Conservation (phyloP, 1,140 invertebrate species). For the Adelges cooleyi region DNA sequence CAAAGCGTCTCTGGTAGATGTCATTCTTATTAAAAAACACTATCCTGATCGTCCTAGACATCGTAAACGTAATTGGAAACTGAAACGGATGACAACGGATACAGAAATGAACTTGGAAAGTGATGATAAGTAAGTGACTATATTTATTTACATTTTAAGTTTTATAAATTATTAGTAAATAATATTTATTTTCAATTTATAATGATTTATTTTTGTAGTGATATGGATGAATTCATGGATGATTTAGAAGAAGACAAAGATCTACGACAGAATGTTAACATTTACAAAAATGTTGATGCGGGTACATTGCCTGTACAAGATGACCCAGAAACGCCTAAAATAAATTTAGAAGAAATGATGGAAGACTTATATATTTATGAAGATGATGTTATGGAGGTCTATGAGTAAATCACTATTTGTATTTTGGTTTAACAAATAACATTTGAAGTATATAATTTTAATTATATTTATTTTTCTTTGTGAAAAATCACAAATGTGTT, state of each 20-base stretch:
- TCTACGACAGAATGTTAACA: constrained; percentile 82
- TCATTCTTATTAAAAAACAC: constrained; percentile 86
- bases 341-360: constrained; percentile 94
- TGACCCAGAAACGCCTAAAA: constrained; percentile 58
- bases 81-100: constrained; percentile 70
- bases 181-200: neutral
- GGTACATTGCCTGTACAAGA: constrained; percentile 51
- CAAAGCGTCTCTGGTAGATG: constrained; percentile 63
- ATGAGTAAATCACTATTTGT: neutral
- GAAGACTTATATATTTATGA: constrained; percentile 82
- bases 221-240: constrained; percentile 91
- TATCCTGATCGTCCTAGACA: constrained; percentile 60
- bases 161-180: neutral
- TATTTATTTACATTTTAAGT: neutral
- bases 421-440: neutral
- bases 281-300: constrained; percentile 52
- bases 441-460: no score
- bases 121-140: constrained; percentile 52
- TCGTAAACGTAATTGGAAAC: constrained; percentile 73
- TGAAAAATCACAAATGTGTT: no score
- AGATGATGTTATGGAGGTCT: constrained; percentile 45
- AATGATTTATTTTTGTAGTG: constrained; percentile 46
- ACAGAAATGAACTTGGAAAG: constrained; percentile 45
- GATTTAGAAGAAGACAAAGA: constrained; percentile 92
- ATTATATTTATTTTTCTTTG: no score